Percentiles rank a stretch among this genome's conserved stretches.
Conservation (phyloP, 2,113 vertebrate genomes). For the Gila orcuttii region DNA sequence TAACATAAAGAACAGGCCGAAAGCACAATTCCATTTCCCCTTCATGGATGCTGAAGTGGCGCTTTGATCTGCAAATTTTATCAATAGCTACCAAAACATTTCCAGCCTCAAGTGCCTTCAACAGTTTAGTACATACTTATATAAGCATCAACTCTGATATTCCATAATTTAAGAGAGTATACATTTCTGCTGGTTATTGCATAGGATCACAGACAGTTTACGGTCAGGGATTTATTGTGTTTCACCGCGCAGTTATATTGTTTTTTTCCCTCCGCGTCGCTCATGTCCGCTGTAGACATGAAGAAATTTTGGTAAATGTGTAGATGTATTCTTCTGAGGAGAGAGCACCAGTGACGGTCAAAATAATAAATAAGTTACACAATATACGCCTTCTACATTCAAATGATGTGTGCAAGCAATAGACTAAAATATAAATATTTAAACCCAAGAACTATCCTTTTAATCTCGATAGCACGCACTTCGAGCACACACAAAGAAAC, state of each 20-base stretch:
- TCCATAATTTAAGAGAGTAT: neutral
- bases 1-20: neutral
- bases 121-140: neutral
- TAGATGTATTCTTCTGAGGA: too few relatives aligned
- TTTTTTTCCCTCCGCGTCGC: too few relatives aligned
- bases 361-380: neutral
- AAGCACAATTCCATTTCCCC: conserved; percentile 31
- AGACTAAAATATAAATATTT: neutral
- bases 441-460: neutral
- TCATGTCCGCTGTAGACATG: too few relatives aligned
- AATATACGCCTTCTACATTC: neutral
- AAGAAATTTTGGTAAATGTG: too few relatives aligned
- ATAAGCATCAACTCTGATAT: neutral
- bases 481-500: neutral
- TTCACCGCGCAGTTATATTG: too few relatives aligned
- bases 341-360: neutral
- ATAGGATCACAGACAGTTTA: neutral
- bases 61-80: conserved; percentile 35
- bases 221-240: too few relatives aligned
- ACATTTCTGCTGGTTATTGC: neutral
- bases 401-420: neutral
- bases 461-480: neutral
- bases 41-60: conserved; percentile 23
- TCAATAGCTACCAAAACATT: conserved; percentile 14
- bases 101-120: conserved; percentile 11